These are phyloP conservation scores for Magallana nippona DNA, from an alignment of 2,888 invertebrate genomes.

Conservation along the genomic window DNA sequence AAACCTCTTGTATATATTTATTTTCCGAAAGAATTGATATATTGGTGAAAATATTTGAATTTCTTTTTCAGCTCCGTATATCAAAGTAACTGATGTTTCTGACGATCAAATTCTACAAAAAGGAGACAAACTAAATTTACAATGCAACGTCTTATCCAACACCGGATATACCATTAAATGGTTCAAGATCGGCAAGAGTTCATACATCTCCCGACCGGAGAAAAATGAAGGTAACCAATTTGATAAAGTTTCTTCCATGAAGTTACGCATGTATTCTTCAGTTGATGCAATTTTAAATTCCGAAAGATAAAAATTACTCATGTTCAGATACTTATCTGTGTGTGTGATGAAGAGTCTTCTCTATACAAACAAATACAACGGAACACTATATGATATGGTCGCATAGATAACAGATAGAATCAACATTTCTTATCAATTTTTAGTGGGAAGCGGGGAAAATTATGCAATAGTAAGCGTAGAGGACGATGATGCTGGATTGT, in stretches of 20 bases:
- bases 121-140: background rate
- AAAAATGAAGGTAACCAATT: background rate
- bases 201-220: background rate
- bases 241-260: background rate
- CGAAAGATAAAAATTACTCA: too few relatives aligned
- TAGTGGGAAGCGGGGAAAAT: background rate
- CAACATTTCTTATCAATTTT: background rate
- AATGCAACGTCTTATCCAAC: background rate
- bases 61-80: constrained; percentile 6
- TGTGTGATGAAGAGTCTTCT: too few relatives aligned
- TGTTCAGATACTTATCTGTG: too few relatives aligned
- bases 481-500: background rate
- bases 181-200: background rate
- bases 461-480: background rate
- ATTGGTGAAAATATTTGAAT: too few relatives aligned
- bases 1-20: too few relatives aligned
- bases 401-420: background rate
- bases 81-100: background rate
- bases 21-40: too few relatives aligned
- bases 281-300: background rate
- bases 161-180: background rate
- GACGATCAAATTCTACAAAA: background rate
- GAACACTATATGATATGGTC: background rate
- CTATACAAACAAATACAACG: too few relatives aligned
- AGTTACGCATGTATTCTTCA: background rate